Base-by-base conservation (phyloP, 2,113 vertebrate genomes). In the Campylorhamphus procurvoides region DNA sequence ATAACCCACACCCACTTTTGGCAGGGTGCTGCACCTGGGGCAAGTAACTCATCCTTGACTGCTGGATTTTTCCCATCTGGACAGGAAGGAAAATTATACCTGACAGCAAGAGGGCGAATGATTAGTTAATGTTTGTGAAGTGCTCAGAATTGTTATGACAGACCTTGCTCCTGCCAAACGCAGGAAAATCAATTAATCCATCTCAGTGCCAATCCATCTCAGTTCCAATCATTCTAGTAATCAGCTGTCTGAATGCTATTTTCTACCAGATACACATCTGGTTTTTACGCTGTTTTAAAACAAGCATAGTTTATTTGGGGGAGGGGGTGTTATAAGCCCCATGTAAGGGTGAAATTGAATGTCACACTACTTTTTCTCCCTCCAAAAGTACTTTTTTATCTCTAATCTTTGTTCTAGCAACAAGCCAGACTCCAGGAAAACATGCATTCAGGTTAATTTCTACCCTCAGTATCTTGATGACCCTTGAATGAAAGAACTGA, bases 131-230 rank as follows among this genome's bases (percentile, higher is more conserved):
- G 14, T 74, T 77, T 89, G 73, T 89, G 59, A 91, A 91, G 64
- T 62, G 80, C 68, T 93, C 74, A 81, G 80, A 69, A 89, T 63
- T 84, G 84, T 50, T 87, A 72, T 5, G 12, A 94, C 76, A 93
- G 86, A 75, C 86, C 49, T 64, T 74, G 35, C 63, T 75, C 31
- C 80, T 93, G 80, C 52, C 78, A 81, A 95, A 89, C 12, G n/a
- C 77, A 91, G 42, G 68, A 89, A 95, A 87, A 95, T 91, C 91
- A 89, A 89, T 94, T 80, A 94, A 96, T 92, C 86, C 63, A 86
- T 77, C 87, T 83, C 42, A 49, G 37, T 71, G 59, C 55, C 20
- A 63, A 77, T 68, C 81, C 78, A 84, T n/a, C 77, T 73, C 40
- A 24, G 18, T 40, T 53, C 31, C 72, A 93, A 83, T 88, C 91